Evolutionary conservation across 1,140 invertebrate genomes (phyloP).

Genomic region (Ostrea denselamellosa): DNA sequence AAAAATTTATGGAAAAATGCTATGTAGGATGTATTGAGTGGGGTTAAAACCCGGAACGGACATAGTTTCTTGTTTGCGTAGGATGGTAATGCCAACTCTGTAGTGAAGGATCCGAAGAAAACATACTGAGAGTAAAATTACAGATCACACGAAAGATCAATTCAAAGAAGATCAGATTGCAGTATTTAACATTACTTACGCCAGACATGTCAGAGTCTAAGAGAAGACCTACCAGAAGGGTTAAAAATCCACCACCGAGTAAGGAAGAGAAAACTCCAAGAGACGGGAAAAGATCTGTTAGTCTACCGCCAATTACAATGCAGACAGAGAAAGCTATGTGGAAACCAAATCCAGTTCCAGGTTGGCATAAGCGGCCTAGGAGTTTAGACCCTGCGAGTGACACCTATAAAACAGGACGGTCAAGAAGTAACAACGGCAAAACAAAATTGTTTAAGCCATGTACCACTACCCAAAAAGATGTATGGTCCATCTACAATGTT

Average conservation of each 20-base stretch:
- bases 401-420: not conserved
- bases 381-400: not conserved
- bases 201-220: conserved; percentile 7
- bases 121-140: too few species aligned
- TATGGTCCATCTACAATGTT: conserved; percentile 4
- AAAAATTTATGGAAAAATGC: conserved; percentile 1
- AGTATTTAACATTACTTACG: too few species aligned
- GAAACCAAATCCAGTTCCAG: not conserved
- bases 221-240: not conserved
- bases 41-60: not conserved
- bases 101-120: too few species aligned
- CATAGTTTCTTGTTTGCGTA: not conserved
- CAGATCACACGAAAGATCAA: too few species aligned
- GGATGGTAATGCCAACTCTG: not conserved
- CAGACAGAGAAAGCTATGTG: not conserved
- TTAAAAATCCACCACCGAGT: not conserved
- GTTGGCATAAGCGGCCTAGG: not conserved
- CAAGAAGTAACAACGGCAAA: not conserved
- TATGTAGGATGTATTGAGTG: not conserved
- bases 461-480: not conserved
- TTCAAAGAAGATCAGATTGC: too few species aligned
- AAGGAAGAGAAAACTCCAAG: not conserved
- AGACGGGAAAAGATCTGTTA: not conserved
- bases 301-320: not conserved
- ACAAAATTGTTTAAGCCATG: not conserved